These are phyloP conservation scores for Drosophila pandora DNA, from an alignment of 1,140 invertebrate genomes.

Conservation along the genomic window DNA sequence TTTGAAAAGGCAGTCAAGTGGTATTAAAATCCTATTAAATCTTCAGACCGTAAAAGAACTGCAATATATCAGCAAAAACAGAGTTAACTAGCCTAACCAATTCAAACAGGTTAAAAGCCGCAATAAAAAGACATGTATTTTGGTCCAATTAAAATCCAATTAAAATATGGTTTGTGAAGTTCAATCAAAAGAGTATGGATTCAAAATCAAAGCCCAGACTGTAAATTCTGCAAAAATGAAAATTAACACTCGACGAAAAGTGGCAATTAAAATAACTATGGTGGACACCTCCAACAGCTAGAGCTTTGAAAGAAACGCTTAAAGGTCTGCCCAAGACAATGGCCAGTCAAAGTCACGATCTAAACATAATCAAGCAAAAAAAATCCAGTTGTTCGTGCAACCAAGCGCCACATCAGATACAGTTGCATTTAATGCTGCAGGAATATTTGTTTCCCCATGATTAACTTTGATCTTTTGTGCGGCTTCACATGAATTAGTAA, in stretches of 20 bases:
- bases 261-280: slow-evolving; percentile 22
- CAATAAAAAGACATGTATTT: too few species aligned
- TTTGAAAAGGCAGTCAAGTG: slow-evolving; percentile 5
- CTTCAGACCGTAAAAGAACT: neutral
- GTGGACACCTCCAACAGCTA: slow-evolving; percentile 34
- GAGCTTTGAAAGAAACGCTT: slow-evolving; percentile 9
- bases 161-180: neutral
- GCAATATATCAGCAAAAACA: too few species aligned
- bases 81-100: too few species aligned
- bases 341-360: slow-evolving; percentile 58
- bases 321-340: slow-evolving; percentile 38
- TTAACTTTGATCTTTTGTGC: slow-evolving; percentile 18
- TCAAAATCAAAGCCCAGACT: too few species aligned
- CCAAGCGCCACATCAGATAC: slow-evolving; percentile 8
- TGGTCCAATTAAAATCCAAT: neutral
- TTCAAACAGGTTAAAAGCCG: too few species aligned
- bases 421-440: slow-evolving; percentile 17
- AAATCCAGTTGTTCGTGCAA: slow-evolving; percentile 17
- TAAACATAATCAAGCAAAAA: slow-evolving; percentile 20
- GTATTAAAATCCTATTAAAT: neutral
- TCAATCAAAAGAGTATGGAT: neutral
- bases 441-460: too few species aligned
- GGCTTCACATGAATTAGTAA: slow-evolving; percentile 2
- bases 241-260: neutral
- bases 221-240: too few species aligned